Evolutionary conservation across 53 echinoderm and acorn worm species (phyloP), one percentile per base, ranked within the genome.

Genomic region (Crossaster papposus): DNA sequence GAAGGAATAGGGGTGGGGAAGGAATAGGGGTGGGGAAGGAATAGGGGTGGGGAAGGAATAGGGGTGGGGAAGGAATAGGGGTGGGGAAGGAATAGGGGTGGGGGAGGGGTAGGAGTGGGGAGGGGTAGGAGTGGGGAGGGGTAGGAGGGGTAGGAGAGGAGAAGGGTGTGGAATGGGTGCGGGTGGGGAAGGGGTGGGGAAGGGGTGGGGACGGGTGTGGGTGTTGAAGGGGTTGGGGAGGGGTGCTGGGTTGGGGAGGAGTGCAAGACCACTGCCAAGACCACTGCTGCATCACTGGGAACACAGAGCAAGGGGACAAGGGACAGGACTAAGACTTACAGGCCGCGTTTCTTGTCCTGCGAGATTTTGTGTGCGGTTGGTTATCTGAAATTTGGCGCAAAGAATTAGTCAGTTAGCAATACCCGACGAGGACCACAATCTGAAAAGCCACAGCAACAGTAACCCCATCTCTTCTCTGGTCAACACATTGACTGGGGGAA

Each of bases 261-360:
- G 68, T 28, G n/a, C 68, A 68, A 68, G 11, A 68, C 11, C 4
- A 68, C 68, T 26, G 68, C 28, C 34, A 35, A 36, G 15, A 73
- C 24, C 36, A 35, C 15, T 35, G 74, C 34, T 33, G 74, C 74
- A 73, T 11, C 33, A 17, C 33, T 36, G 74, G 44, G 51, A 22
- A 44, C 72, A 36, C 51, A 64, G 35, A 34, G 51, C n/a, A 70
- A 4, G 35, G 17, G 51, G 38, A 44, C 44, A 44, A 44, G 44
- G 44, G 29, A 8, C 31, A 1, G 83, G 65, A 30, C 63, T n/a
- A n/a, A 50, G 14, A 84, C 84, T 84, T 84, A 84, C 84, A 84
- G 71, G 84, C 84, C 18, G 51, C 71, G 72, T 84, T 84, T 84
- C 77, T 88, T 88, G 77, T 88, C 78, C 77, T 78, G 58, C 79